Percentiles rank a stretch among this genome's conserved stretches.
phyloP scores from a whole-genome alignment of 23 tunicate species.

The Trididemnum nubilum region DNA sequence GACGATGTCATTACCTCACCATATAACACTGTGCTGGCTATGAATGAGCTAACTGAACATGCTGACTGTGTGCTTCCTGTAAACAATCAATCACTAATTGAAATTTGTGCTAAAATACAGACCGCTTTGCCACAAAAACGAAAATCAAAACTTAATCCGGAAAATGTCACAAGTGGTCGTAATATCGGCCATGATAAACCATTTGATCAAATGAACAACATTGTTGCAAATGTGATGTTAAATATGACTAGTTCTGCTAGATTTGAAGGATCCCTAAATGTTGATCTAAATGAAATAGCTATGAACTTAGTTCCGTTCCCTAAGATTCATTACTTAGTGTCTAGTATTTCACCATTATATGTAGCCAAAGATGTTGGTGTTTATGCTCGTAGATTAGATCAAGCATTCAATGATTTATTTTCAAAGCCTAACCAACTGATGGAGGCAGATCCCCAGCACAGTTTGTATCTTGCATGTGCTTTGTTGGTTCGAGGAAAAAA shows the following conservation, averaged over 20 bases:
- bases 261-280: conserved; percentile 96
- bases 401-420: conserved; percentile 89
- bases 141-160: not conserved
- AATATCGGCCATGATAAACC: conserved; percentile 37
- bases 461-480: conserved; percentile 87
- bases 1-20: conserved; percentile 99
- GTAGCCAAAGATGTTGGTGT: conserved; percentile 91
- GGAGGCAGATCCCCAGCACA: conserved; percentile 62
- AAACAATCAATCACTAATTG: conserved; percentile 75
- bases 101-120: conserved; percentile 69
- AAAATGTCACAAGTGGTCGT: conserved; percentile 12
- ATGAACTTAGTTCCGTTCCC: conserved; percentile 99
- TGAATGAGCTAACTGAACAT: conserved; percentile 87
- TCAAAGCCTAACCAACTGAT: conserved; percentile 75
- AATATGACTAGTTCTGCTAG: conserved; percentile 96
- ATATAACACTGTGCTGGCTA: conserved; percentile 91
- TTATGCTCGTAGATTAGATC: conserved; percentile 77
- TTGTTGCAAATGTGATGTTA: conserved; percentile 92
- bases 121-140: conserved; percentile 26
- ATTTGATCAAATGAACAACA: conserved; percentile 91
- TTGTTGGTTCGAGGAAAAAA: conserved; percentile 90
- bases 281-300: conserved; percentile 98
- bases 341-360: conserved; percentile 87
- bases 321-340: conserved; percentile 76
- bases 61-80: conserved; percentile 98